Conservation (phyloP, 2,888 invertebrate species). For the Suillia variegata region DNA sequence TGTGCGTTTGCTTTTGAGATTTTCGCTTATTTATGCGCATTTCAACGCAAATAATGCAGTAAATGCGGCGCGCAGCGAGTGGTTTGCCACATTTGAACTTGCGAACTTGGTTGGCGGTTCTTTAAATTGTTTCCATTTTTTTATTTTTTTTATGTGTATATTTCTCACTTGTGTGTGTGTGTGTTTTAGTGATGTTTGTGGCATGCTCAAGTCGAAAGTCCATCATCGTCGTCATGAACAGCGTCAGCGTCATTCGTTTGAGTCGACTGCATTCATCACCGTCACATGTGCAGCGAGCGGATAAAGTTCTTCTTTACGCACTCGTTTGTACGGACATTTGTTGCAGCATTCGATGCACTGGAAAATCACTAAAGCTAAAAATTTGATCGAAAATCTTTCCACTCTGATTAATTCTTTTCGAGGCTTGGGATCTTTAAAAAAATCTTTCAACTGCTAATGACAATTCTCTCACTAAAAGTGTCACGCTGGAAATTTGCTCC, state of each 20-base stretch:
- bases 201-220: slow-evolving; percentile 14
- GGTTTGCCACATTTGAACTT: slow-evolving; percentile 36
- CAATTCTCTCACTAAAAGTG: too few species aligned
- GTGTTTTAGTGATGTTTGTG: not conserved
- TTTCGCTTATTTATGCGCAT: slow-evolving; percentile 44
- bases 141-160: not conserved
- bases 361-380: too few species aligned
- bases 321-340: not conserved
- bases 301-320: not conserved
- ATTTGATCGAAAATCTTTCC: too few species aligned
- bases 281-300: slow-evolving; percentile 8
- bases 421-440: too few species aligned
- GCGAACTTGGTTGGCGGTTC: slow-evolving; percentile 38
- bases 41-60: slow-evolving; percentile 29
- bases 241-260: slow-evolving; percentile 4
- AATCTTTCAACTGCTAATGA: too few species aligned
- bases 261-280: slow-evolving; percentile 17
- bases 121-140: slow-evolving; percentile 29
- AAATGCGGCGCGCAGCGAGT: not conserved
- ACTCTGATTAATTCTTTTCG: too few species aligned
- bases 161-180: slow-evolving; percentile 13
- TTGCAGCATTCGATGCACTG: not conserved
- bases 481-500: too few species aligned
- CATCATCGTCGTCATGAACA: slow-evolving; percentile 15
- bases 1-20: slow-evolving; percentile 24